phyloP scores from a whole-genome alignment of 2,113 vertebrate species.

The Ptyas mucosa region DNA sequence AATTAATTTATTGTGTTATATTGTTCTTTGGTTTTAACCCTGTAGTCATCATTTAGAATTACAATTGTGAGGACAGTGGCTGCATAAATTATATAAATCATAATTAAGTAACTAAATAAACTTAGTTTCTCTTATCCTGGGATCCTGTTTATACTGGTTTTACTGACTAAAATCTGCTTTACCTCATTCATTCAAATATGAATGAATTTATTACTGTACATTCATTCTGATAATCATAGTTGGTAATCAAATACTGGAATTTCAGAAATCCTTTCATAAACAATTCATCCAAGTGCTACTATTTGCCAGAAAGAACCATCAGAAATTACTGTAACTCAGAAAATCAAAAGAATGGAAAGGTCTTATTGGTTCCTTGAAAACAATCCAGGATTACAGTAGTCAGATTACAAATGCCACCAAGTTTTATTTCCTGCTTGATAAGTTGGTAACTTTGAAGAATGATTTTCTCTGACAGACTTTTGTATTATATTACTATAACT shows the following conservation, averaged over 20 bases:
- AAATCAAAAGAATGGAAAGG: neutral
- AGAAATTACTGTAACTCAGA: neutral
- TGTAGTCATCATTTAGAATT: neutral
- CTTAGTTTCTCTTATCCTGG: neutral
- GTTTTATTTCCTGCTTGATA: neutral
- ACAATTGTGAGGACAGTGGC: neutral
- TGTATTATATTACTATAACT: neutral
- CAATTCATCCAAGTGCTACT: neutral
- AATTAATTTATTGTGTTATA: neutral
- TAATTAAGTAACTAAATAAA: neutral
- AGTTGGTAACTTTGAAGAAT: neutral
- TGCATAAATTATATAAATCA: neutral
- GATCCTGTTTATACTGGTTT: neutral
- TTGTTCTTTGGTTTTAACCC: neutral
- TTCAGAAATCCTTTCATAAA: neutral
- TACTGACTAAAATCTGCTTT: neutral
- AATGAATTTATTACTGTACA: neutral
- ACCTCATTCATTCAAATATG: neutral
- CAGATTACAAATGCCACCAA: neutral
- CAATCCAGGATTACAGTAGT: neutral
- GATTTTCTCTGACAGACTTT: neutral
- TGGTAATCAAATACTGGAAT: neutral
- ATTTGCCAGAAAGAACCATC: neutral
- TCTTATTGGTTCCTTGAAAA: neutral
- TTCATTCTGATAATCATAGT: neutral